phyloP scores from a whole-genome alignment of 2,888 invertebrate genomes.

The Caenorhabditis zanzibari region DNA sequence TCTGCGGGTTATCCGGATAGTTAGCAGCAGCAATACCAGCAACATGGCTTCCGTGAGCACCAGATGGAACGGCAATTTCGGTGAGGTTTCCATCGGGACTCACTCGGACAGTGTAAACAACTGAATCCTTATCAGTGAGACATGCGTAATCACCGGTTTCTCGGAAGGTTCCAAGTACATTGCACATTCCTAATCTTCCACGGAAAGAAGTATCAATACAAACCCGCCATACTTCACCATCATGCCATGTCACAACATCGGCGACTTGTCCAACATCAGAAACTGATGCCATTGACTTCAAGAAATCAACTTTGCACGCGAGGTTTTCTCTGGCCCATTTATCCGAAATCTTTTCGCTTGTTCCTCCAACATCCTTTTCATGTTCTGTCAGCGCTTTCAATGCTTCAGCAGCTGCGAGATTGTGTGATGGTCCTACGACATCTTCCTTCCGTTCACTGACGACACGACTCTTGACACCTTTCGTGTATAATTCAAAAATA shows the following conservation, averaged over 20 bases:
- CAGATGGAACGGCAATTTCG: conserved; percentile 92
- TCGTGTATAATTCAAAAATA: conserved; percentile 92
- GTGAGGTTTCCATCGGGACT: conserved; percentile 91
- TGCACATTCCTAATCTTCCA: conserved; percentile 90
- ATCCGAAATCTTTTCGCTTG: conserved; percentile 85
- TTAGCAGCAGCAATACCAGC: conserved; percentile 95
- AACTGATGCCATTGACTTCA: conserved; percentile 91
- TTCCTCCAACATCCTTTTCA: conserved; percentile 85
- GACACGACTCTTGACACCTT: conserved; percentile 84
- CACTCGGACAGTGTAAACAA: conserved; percentile 94
- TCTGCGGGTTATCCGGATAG: conserved; percentile 91
- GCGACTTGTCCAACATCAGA: conserved; percentile 92
- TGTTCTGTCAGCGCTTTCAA: conserved; percentile 88
- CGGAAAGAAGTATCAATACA: conserved; percentile 91
- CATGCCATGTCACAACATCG: conserved; percentile 95
- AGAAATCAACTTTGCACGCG: conserved; percentile 90
- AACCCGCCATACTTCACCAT: conserved; percentile 93
- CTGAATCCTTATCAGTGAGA: conserved; percentile 89
- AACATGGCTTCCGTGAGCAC: conserved; percentile 97
- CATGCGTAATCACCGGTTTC: conserved; percentile 90
- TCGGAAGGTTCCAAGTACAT: conserved; percentile 90
- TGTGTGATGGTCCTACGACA: conserved; percentile 91
- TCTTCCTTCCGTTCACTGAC: conserved; percentile 90
- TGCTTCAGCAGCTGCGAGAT: conserved; percentile 90
- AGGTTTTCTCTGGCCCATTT: conserved; percentile 93